These are phyloP conservation scores for Charina bottae DNA, from an alignment of 2,113 vertebrate species.

Conservation along the genomic window DNA sequence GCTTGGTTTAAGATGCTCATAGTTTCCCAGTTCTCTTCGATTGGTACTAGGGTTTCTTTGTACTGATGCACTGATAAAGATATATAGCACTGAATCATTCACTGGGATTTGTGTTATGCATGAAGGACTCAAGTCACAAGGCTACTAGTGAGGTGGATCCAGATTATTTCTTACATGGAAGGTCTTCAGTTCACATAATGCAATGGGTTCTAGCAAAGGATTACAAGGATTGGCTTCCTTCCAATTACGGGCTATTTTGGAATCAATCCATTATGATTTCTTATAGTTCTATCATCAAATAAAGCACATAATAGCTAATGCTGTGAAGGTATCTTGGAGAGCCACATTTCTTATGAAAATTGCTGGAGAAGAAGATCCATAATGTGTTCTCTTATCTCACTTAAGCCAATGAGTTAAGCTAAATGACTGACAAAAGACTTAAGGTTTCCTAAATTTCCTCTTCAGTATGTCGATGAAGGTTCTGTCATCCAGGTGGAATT, in stretches of 20 bases:
- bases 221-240: too few species aligned
- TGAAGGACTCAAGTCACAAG: background rate
- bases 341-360: background rate
- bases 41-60: background rate
- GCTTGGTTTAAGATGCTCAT: too few species aligned
- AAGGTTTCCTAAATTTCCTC: background rate
- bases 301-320: background rate
- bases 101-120: background rate
- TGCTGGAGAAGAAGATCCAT: background rate
- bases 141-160: too few species aligned
- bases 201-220: too few species aligned
- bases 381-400: background rate
- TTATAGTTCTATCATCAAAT: background rate
- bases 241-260: too few species aligned
- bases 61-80: background rate
- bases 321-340: background rate
- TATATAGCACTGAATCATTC: background rate
- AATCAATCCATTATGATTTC: background rate
- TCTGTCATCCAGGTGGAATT: too few species aligned
- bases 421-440: background rate
- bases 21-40: too few species aligned
- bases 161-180: too few species aligned
- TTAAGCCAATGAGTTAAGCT: background rate
- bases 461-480: too few species aligned
- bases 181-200: too few species aligned